Evolutionary conservation across 2,113 vertebrate genomes (phyloP).

Genomic region (Litocranius walleri): DNA sequence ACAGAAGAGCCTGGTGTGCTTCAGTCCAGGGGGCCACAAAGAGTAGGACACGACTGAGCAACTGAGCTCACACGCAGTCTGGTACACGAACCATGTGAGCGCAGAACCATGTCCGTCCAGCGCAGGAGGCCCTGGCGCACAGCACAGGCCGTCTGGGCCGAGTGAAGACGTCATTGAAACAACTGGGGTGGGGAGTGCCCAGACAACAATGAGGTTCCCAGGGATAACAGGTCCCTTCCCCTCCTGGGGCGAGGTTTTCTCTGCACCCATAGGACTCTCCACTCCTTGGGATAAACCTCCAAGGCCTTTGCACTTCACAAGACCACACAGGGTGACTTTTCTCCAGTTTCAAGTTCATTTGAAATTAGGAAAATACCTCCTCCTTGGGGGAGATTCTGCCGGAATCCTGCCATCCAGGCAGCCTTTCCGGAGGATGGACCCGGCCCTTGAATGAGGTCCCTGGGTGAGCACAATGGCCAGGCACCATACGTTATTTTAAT

Average conservation of each 20-base stretch:
- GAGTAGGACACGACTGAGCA: neutral
- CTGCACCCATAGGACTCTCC: neutral
- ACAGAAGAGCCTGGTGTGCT: neutral
- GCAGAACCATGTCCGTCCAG: neutral
- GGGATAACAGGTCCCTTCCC: too few species aligned
- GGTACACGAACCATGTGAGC: accelerated
- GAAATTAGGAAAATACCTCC: neutral
- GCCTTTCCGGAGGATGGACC: slow-evolving; percentile 5
- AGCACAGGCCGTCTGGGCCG: accelerated
- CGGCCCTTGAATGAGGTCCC: slow-evolving; percentile 27
- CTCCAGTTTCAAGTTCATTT: neutral
- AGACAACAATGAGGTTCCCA: neutral
- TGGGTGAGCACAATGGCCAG: neutral
- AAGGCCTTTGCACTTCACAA: neutral
- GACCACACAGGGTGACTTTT: neutral
- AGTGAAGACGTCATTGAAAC: accelerated
- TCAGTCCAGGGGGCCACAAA: neutral
- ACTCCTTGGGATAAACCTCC: neutral
- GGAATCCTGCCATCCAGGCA: neutral
- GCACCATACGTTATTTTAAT: slow-evolving; percentile 52
- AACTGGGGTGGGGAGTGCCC: neutral
- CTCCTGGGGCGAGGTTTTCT: accelerated
- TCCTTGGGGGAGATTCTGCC: neutral
- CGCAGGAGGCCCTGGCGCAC: accelerated
- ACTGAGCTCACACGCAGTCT: neutral